A percentile compares a stretch with the other conserved stretches of the same genome.
These are phyloP conservation scores for Gracilinanus agilis DNA, from an alignment of 2,113 vertebrate genomes.

Conservation along the genomic window DNA sequence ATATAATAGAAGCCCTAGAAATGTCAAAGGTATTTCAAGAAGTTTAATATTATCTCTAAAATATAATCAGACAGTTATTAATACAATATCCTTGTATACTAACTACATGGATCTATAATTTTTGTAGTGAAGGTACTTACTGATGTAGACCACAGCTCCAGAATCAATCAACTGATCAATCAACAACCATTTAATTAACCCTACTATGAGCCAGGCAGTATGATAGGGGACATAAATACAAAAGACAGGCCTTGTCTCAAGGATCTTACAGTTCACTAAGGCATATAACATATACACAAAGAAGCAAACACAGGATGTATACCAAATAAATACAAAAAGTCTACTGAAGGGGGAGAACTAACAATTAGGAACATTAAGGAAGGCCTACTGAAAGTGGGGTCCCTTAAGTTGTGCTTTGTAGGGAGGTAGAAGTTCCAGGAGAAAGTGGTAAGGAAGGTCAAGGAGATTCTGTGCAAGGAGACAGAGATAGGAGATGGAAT, in stretches of 20 bases:
- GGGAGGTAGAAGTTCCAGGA: not conserved
- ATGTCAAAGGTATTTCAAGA: not conserved
- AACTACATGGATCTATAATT: not conserved
- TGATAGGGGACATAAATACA: not conserved
- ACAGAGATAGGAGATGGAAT: not conserved
- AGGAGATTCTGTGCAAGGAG: not conserved
- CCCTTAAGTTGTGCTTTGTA: not conserved
- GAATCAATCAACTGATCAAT: not conserved
- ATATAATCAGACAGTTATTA: not conserved
- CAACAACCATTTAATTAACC: not conserved
- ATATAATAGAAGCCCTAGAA: not conserved
- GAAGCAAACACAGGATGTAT: not conserved
- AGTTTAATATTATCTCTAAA: not conserved
- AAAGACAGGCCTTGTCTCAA: not conserved
- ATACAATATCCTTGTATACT: not conserved
- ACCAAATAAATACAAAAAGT: not conserved
- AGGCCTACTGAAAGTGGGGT: not conserved
- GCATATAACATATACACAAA: not conserved
- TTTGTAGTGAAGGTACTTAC: not conserved
- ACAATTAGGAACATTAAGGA: not conserved
- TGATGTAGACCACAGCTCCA: not conserved
- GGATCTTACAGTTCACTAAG: not conserved
- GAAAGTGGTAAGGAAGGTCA: not conserved
- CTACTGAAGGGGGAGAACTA: not conserved
- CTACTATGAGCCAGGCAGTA: not conserved